Conservation (phyloP, 2,888 invertebrate species). For the Camptogramma bilineatum region DNA sequence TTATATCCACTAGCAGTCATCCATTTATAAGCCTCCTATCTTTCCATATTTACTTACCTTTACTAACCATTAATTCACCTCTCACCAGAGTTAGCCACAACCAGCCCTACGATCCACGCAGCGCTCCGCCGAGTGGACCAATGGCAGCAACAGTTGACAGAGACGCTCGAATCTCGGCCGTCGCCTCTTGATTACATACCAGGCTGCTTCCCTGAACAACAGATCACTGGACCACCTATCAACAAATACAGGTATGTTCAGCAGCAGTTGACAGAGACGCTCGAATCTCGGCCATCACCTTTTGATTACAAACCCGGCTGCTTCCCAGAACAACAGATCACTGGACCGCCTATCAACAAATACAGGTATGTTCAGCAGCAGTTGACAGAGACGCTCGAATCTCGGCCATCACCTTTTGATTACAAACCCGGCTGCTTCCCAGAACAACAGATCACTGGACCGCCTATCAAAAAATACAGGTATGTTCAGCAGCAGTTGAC, state of each 20-base stretch:
- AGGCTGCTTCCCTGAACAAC: constrained; percentile 93
- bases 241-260: constrained; percentile 93
- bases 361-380: constrained; percentile 91
- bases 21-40: no score
- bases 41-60: no score
- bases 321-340: constrained; percentile 90
- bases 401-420: constrained; percentile 92
- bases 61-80: background rate
- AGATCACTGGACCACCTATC: constrained; percentile 91
- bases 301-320: constrained; percentile 96
- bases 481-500: constrained; percentile 88
- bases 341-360: constrained; percentile 95
- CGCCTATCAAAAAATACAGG: constrained; percentile 96
- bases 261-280: constrained; percentile 90
- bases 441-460: constrained; percentile 90
- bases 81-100: constrained; percentile 93
- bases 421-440: constrained; percentile 97
- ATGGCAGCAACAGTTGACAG: constrained; percentile 94
- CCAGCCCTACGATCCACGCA: constrained; percentile 96
- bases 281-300: constrained; percentile 92
- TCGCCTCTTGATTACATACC: constrained; percentile 95
- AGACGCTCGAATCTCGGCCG: constrained; percentile 91
- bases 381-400: constrained; percentile 90
- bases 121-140: constrained; percentile 93
- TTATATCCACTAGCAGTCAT: background rate